A percentile compares a stretch with the other conserved stretches of the same genome.
Evolutionary conservation across 2,888 invertebrate genomes (phyloP).

Genomic region (Drosophila maculinotata): DNA sequence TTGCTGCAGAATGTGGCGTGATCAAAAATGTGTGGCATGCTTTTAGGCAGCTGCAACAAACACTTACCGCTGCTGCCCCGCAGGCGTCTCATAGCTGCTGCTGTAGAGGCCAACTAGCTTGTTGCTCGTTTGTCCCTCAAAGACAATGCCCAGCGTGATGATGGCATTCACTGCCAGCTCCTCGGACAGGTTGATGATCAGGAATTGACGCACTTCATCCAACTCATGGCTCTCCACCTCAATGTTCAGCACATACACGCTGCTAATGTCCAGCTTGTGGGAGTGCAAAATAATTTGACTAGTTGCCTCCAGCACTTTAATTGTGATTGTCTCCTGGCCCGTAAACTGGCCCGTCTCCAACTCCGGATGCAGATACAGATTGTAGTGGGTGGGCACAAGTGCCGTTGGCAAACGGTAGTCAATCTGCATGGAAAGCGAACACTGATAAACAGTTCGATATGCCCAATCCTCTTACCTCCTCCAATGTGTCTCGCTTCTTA

Average conservation of each 20-base stretch:
- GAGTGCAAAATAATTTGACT: conserved; percentile 87
- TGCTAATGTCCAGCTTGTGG: conserved; percentile 86
- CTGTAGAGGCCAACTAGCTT: conserved; percentile 91
- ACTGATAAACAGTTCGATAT: neutral
- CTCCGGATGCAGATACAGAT: conserved; percentile 88
- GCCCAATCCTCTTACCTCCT: conserved; percentile 30
- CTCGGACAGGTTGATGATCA: conserved; percentile 68
- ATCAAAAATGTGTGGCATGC: conserved; percentile 33
- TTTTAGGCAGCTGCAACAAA: conserved; percentile 27
- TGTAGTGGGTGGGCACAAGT: conserved; percentile 88
- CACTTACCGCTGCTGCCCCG: conserved; percentile 85
- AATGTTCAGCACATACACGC: conserved; percentile 36
- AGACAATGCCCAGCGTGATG: conserved; percentile 87
- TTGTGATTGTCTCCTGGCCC: conserved; percentile 87
- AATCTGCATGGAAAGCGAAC: conserved; percentile 38
- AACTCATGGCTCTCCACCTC: conserved; percentile 50
- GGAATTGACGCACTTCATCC: conserved; percentile 66
- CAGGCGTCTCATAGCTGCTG: conserved; percentile 87
- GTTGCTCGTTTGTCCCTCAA: conserved; percentile 88
- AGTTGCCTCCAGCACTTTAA: conserved; percentile 85
- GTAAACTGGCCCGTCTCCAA: conserved; percentile 86
- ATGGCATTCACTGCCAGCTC: conserved; percentile 73
- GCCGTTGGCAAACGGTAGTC: conserved; percentile 86
- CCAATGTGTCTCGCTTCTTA: conserved; percentile 14
- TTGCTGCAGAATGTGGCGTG: conserved; percentile 86